These are phyloP conservation scores for Ceratosolen solmsi DNA, from an alignment of 1,140 invertebrate species.

Conservation along the genomic window DNA sequence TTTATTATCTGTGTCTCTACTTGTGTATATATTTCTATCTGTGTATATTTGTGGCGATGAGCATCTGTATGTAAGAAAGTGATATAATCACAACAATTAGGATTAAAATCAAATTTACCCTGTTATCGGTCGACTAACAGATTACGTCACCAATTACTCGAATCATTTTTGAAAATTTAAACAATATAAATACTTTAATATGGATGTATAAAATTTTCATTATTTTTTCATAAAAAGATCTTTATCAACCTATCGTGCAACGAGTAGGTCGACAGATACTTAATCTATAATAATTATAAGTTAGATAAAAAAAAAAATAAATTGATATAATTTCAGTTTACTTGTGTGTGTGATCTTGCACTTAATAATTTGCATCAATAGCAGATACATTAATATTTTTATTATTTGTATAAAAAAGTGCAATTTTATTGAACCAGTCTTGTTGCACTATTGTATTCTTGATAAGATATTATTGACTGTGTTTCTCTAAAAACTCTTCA, in stretches of 20 bases:
- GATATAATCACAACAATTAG: neutral
- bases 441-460: slow-evolving; percentile 2
- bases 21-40: too few species aligned
- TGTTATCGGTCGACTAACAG: neutral
- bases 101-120: slow-evolving; percentile 27
- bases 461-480: slow-evolving; percentile 35
- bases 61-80: neutral
- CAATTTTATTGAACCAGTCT: slow-evolving; percentile 32
- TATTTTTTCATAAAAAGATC: slow-evolving; percentile 2
- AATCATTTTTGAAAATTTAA: neutral
- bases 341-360: neutral
- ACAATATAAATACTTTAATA: neutral
- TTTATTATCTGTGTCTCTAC: too few species aligned
- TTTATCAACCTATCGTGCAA: slow-evolving; percentile 17
- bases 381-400: neutral
- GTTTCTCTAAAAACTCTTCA: neutral
- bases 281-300: slow-evolving; percentile 5
- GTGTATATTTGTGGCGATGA: too few species aligned
- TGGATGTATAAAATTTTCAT: slow-evolving; percentile 21
- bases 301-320: slow-evolving; percentile 23
- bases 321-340: slow-evolving; percentile 9
- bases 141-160: slow-evolving; percentile 23
- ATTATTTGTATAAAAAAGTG: neutral
- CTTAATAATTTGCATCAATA: neutral
- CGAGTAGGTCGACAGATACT: neutral